phyloP scores from a whole-genome alignment of 1,140 invertebrate species.

The Gyrodactylus salaris region DNA sequence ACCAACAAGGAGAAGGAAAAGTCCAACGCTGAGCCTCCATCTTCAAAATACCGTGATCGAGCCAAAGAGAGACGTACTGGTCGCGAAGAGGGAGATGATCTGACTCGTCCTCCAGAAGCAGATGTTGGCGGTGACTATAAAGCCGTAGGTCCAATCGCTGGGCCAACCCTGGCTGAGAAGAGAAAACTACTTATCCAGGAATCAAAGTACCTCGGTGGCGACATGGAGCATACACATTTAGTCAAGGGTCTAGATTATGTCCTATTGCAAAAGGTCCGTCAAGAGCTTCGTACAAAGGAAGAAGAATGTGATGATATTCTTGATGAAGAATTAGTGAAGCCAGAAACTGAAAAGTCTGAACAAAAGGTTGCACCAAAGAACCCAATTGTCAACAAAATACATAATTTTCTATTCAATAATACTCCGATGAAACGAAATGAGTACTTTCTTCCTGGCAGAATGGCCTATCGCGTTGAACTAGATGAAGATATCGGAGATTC shows the following conservation, averaged over 20 bases:
- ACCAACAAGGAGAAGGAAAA: not conserved
- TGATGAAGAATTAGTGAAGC: constrained; percentile 12
- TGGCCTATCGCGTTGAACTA: constrained; percentile 87
- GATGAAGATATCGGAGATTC: constrained; percentile 54
- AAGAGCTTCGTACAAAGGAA: not conserved
- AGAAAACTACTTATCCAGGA: constrained; percentile 22
- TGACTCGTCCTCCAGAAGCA: not conserved
- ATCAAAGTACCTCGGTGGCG: constrained; percentile 96
- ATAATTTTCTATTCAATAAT: constrained; percentile 20
- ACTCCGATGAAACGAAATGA: constrained; percentile 40
- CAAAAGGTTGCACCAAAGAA: not conserved
- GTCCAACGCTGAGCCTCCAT: not conserved
- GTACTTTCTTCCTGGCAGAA: constrained; percentile 64
- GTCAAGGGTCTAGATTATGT: constrained; percentile 98
- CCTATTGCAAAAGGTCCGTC: constrained; percentile 58
- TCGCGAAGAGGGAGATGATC: not conserved
- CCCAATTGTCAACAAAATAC: constrained; percentile 20
- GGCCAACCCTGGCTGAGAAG: not conserved
- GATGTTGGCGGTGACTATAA: not conserved
- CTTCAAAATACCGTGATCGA: not conserved
- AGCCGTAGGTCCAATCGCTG: not conserved
- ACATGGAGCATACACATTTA: constrained; percentile 98
- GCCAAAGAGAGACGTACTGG: not conserved
- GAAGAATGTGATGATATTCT: not conserved
- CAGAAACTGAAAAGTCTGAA: constrained; percentile 11